Evolutionary conservation across 2,797 vertebrate genomes (phyloP).

Genomic region (Anabas testudineus): DNA sequence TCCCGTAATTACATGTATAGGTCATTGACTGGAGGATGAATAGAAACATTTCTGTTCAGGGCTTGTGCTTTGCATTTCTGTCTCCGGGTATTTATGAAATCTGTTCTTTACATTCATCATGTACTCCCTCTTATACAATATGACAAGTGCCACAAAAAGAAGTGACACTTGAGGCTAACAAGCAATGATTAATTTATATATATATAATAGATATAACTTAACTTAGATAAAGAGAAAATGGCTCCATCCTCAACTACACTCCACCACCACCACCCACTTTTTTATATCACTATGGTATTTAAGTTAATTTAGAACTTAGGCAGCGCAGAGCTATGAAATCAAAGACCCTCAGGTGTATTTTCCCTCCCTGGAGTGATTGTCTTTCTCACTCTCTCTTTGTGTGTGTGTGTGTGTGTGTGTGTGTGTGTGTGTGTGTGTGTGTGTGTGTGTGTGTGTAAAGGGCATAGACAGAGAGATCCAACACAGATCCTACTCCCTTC

Average conservation of each 20-base stretch:
- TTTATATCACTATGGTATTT: slow-evolving; percentile 59
- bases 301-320: slow-evolving; percentile 63
- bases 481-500: slow-evolving; percentile 76
- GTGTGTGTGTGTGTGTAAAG: slow-evolving; percentile 50
- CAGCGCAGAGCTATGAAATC: slow-evolving; percentile 71
- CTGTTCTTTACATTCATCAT: slow-evolving; percentile 57
- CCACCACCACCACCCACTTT: slow-evolving; percentile 7
- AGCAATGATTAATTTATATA: slow-evolving; percentile 45
- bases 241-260: slow-evolving; percentile 19
- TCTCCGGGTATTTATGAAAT: slow-evolving; percentile 60
- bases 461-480: slow-evolving; percentile 79
- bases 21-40: slow-evolving; percentile 68
- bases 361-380: slow-evolving; percentile 48
- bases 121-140: slow-evolving; percentile 37
- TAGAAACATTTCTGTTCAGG: slow-evolving; percentile 64
- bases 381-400: slow-evolving; percentile 29
- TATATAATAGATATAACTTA: slow-evolving; percentile 41
- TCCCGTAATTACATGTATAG: slow-evolving; percentile 81
- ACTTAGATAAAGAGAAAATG: slow-evolving; percentile 42
- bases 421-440: slow-evolving; percentile 36
- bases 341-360: slow-evolving; percentile 70
- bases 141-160: slow-evolving; percentile 51
- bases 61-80: slow-evolving; percentile 63
- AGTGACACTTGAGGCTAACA: slow-evolving; percentile 42
- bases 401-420: slow-evolving; percentile 34